Evolutionary conservation across 2,888 invertebrate genomes (phyloP), one percentile per base, ranked within the genome.

Genomic region (Autographa pulchrina): DNA sequence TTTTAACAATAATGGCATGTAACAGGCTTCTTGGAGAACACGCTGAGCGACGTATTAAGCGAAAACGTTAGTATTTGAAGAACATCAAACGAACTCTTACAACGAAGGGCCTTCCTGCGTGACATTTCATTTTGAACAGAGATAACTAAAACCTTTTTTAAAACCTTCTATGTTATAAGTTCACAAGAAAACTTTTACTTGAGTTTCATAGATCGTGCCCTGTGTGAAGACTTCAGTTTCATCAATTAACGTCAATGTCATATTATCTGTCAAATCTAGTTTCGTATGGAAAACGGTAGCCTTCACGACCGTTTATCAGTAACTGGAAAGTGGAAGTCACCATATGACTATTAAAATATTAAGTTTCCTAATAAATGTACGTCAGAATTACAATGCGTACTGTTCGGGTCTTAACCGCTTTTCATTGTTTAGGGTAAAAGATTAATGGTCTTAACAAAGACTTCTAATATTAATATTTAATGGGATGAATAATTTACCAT

Each of bases 1-100:
- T 79, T 70, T 75, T 78, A 78, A 77, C 77, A 84, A 79, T 78
- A 82, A 84, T 78, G 38, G 59, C 59, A 25, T 69, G 62, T 79
- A 71, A 48, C 68, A 74, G 60, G 56, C 68, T 71, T 79, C 70
- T 81, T 74, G 60, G 72, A 67, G 72, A 81, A 81, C 69, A 73
- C 72, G 62, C 48, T 74, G 70, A 73, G 67, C 65, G 65, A 78
- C 60, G 67, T 73, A 72, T 77, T 60, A 73, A 77, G 54, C 68
- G 77, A 70, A 78, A 78, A 64, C 69, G 72, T 75, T 73, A 64
- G 70, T 70, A 62, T 65, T 69, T 59, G 62, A 48, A 69, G 70
- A 63, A 62, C 32, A 14, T 60, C 58, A 54, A 58, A 63, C 56
- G 54, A 62, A 68, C 11, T 14, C 16, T n/a, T 38, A 0, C 41